phyloP scores from a whole-genome alignment of 2,888 invertebrate genomes.

The Plusia festucae region DNA sequence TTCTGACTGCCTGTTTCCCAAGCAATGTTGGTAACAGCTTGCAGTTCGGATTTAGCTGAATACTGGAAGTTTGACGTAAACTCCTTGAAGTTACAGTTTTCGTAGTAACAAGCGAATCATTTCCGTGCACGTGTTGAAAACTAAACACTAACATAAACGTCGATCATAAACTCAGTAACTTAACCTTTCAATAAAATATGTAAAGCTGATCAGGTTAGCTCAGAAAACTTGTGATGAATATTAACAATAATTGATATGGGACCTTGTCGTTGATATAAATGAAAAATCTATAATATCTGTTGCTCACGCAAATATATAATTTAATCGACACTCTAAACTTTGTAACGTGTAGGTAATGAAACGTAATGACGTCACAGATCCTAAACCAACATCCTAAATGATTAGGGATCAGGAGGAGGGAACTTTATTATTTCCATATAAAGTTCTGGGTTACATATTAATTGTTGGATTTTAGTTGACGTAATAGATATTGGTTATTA shows the following conservation, averaged over 20 bases:
- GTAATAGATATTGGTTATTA: no score
- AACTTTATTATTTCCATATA: conserved; percentile 37
- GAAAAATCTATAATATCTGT: background rate
- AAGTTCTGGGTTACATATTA: conserved; percentile 15
- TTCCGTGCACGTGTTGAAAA: background rate
- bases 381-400: conserved; percentile 46
- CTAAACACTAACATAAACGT: background rate
- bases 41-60: no score
- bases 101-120: background rate
- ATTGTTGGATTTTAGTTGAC: background rate
- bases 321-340: conserved; percentile 18
- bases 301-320: conserved; percentile 10
- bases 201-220: no score
- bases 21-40: no score
- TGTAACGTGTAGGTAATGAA: conserved; percentile 13
- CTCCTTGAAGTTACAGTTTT: background rate
- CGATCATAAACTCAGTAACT: background rate
- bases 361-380: conserved; percentile 44
- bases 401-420: conserved; percentile 42
- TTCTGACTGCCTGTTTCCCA: no score
- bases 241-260: no score
- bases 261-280: background rate
- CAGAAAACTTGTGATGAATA: no score
- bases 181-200: no score
- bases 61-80: no score